These are phyloP conservation scores for Notolepis coatsorum DNA, from an alignment of 2,797 vertebrate species.

Conservation along the genomic window DNA sequence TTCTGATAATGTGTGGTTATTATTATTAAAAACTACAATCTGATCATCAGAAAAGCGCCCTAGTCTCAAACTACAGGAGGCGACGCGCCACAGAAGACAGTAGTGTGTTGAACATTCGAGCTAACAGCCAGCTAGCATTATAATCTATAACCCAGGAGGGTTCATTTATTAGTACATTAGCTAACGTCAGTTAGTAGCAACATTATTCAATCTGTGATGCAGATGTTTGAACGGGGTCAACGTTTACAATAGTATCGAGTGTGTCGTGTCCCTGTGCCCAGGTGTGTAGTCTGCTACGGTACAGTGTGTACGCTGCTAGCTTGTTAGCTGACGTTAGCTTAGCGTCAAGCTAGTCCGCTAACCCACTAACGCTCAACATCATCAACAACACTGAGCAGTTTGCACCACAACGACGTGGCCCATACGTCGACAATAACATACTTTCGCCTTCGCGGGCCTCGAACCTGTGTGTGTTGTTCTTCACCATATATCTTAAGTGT, in stretches of 20 bases:
- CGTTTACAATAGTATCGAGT: constrained; percentile 4
- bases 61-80: constrained; percentile 22
- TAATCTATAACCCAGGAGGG: constrained; percentile 38
- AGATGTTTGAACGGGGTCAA: background rate
- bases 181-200: constrained; percentile 19
- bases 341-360: constrained; percentile 60
- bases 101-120: constrained; percentile 40
- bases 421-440: constrained; percentile 51
- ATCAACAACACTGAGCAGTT: constrained; percentile 22
- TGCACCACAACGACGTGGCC: constrained; percentile 23
- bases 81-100: constrained; percentile 33
- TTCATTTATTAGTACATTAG: constrained; percentile 20
- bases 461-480: constrained; percentile 35
- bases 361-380: constrained; percentile 63
- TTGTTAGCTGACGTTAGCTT: constrained; percentile 58
- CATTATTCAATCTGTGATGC: background rate
- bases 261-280: background rate
- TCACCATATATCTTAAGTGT: constrained; percentile 11
- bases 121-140: constrained; percentile 31
- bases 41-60: constrained; percentile 13
- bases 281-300: constrained; percentile 42
- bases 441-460: constrained; percentile 35
- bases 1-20: background rate
- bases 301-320: constrained; percentile 69
- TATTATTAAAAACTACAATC: constrained; percentile 14